These are phyloP conservation scores for Sminthurides aquaticus DNA, from an alignment of 2,888 invertebrate genomes.

Conservation along the genomic window DNA sequence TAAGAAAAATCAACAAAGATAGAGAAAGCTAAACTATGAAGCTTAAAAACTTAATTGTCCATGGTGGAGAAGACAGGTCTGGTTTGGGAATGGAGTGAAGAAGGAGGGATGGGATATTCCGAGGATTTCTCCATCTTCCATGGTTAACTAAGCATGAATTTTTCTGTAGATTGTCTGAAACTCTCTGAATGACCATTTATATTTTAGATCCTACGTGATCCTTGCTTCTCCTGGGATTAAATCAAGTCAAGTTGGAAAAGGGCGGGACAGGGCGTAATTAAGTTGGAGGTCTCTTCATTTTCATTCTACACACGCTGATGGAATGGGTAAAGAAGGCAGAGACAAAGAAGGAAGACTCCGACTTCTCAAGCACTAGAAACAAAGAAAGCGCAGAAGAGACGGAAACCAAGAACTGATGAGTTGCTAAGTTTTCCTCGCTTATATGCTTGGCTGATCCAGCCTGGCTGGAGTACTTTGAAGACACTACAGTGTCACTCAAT, in stretches of 20 bases:
- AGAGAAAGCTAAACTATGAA: neutral
- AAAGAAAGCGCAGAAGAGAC: too few species aligned
- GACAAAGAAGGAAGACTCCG: too few species aligned
- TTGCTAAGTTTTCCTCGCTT: too few species aligned
- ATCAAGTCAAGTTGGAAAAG: neutral
- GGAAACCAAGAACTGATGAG: too few species aligned
- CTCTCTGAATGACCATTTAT: neutral
- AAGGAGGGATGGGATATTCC: too few species aligned
- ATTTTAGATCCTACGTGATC: conserved; percentile 2
- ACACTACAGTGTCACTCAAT: too few species aligned
- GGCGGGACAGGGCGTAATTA: neutral
- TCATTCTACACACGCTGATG: too few species aligned
- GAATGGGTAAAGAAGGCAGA: too few species aligned
- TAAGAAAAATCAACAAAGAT: conserved; percentile 3
- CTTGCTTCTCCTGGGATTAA: neutral
- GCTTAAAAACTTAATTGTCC: conserved; percentile 13
- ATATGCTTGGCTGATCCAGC: too few species aligned
- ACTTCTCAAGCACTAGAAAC: too few species aligned
- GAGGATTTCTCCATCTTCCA: conserved; percentile 6
- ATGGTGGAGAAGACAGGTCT: conserved; percentile 3
- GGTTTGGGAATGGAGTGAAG: neutral
- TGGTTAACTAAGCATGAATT: conserved; percentile 22
- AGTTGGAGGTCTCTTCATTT: too few species aligned
- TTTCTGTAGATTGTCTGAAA: conserved; percentile 10
- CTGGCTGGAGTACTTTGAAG: too few species aligned